Conservation (phyloP, 2,888 invertebrate genomes). For the Polyommatus icarus region DNA sequence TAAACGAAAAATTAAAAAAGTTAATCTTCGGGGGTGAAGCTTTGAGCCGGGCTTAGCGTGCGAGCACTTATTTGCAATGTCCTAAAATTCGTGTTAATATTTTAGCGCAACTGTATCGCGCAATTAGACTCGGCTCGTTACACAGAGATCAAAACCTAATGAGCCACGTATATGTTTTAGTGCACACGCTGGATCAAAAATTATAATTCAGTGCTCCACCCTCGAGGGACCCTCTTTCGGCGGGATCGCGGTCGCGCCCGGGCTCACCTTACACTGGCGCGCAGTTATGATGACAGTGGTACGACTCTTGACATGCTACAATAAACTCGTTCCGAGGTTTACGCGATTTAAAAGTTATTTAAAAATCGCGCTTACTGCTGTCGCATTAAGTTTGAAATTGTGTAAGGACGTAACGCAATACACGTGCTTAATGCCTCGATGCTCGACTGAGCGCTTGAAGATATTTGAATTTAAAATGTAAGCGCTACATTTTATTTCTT, state of each 20-base stretch:
- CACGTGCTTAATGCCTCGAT: conserved; percentile 40
- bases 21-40: not conserved
- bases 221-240: conserved; percentile 44
- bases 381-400: conserved; percentile 44
- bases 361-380: conserved; percentile 45
- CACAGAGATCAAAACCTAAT: conserved; percentile 72
- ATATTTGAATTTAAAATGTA: conserved; percentile 60
- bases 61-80: conserved; percentile 3
- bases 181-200: conserved; percentile 54
- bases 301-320: conserved; percentile 56
- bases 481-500: conserved; percentile 52
- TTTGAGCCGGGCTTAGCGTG: not conserved
- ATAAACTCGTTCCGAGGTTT: conserved; percentile 43
- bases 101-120: conserved; percentile 47
- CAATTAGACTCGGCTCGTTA: conserved; percentile 74
- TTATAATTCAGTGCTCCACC: conserved; percentile 60
- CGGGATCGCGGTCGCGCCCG: conserved; percentile 14
- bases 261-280: conserved; percentile 46
- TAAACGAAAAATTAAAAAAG: not conserved
- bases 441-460: conserved; percentile 44
- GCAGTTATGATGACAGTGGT: conserved; percentile 55
- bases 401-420: conserved; percentile 30
- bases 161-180: conserved; percentile 73
- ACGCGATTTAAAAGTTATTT: conserved; percentile 32
- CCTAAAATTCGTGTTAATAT: conserved; percentile 36